Evolutionary conservation across 2,797 vertebrate genomes (phyloP).

Genomic region (Acrocephalus scirpaceus): DNA sequence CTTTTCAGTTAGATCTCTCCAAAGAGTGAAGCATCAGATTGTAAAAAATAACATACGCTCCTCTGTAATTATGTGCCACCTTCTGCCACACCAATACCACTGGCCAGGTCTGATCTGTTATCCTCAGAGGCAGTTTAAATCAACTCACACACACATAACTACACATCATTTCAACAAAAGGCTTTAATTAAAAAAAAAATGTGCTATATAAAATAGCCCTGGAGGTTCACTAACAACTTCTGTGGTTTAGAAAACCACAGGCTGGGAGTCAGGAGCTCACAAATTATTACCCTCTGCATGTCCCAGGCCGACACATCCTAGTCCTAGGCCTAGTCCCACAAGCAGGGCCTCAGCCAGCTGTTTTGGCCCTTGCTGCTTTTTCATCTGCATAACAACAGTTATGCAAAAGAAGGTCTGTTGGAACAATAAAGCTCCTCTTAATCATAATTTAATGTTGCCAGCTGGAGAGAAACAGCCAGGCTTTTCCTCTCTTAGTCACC

Average conservation of each 20-base stretch:
- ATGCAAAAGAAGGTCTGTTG: conserved; percentile 5
- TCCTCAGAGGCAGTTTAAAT: not conserved
- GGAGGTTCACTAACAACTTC: not conserved
- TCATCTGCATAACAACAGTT: conserved; percentile 28
- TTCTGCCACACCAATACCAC: not conserved
- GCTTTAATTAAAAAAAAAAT: not conserved
- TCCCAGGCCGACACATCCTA: not conserved
- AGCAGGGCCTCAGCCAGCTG: not conserved
- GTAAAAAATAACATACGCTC: not conserved
- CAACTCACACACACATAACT: not conserved
- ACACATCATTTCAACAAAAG: not conserved
- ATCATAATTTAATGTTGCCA: not conserved
- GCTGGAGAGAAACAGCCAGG: not conserved
- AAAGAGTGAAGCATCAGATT: not conserved
- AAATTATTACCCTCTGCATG: not conserved
- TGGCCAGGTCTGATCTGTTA: not conserved
- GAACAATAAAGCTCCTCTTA: not conserved
- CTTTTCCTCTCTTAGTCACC: conserved; percentile 35
- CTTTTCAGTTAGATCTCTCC: not conserved
- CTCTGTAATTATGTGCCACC: not conserved
- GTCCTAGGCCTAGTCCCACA: not conserved
- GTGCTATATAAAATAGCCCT: not conserved
- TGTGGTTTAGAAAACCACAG: not conserved
- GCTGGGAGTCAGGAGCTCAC: not conserved
- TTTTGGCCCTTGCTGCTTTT: not conserved